phyloP scores from a whole-genome alignment of 2,797 vertebrate species.

The Chromis chromis region DNA sequence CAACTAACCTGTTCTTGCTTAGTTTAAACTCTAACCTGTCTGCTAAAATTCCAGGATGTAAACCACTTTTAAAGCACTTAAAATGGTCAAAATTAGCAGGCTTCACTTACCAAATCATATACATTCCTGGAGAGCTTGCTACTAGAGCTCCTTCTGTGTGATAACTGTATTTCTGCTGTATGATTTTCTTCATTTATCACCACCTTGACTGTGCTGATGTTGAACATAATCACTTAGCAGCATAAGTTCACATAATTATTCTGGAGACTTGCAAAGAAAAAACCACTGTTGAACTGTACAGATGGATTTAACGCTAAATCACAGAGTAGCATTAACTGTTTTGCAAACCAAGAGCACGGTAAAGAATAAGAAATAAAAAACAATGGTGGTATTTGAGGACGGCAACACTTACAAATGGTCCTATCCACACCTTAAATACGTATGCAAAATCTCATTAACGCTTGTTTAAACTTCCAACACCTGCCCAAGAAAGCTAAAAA shows the following conservation, averaged over 20 bases:
- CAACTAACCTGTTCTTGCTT: neutral
- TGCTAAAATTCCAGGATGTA: neutral
- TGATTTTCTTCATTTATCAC: conserved; percentile 11
- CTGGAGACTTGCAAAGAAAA: neutral
- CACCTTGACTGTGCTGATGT: neutral
- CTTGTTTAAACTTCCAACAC: conserved; percentile 31
- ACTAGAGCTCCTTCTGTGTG: neutral
- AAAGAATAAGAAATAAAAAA: neutral
- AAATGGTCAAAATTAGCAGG: neutral
- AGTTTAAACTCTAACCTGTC: neutral
- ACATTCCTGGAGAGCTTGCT: conserved; percentile 1
- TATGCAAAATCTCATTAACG: conserved; percentile 54
- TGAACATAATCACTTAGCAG: neutral
- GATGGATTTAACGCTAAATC: conserved; percentile 7
- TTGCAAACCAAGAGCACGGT: neutral
- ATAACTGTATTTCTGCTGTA: conserved; percentile 1
- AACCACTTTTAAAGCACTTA: neutral
- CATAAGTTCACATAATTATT: conserved; percentile 5
- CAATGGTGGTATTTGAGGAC: conserved; percentile 5
- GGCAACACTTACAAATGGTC: conserved; percentile 39
- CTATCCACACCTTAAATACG: conserved; percentile 43
- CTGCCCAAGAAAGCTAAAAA: conserved; percentile 15
- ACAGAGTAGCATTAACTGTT: neutral
- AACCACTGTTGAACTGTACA: neutral
- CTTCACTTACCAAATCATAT: neutral